Evolutionary conservation across 2,113 vertebrate species (phyloP).

Genomic region (Nothocercus julius): DNA sequence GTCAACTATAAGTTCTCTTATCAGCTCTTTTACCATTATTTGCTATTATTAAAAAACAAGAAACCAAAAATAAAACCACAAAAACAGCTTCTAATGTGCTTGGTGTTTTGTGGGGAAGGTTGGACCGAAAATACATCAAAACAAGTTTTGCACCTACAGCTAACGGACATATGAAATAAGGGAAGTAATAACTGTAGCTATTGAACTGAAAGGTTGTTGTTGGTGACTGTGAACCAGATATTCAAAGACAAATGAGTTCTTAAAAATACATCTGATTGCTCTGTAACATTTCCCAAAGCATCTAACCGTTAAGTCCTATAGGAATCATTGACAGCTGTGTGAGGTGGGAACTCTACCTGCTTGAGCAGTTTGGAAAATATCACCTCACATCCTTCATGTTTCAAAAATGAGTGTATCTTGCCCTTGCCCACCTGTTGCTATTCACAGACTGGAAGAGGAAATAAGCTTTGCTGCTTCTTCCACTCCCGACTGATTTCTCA

Average conservation of each 20-base stretch:
- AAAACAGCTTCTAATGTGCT: not conserved
- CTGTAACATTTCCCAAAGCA: not conserved
- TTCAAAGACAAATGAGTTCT: not conserved
- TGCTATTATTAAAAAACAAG: not conserved
- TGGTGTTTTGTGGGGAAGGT: not conserved
- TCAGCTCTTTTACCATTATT: not conserved
- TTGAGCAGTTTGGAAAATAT: constrained; percentile 44
- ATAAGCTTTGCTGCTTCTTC: constrained; percentile 43
- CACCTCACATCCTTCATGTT: constrained; percentile 17
- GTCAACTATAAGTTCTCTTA: not conserved
- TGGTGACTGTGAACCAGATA: not conserved
- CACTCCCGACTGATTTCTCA: constrained; percentile 48
- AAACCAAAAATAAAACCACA: not conserved
- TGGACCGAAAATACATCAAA: not conserved
- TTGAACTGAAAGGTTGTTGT: not conserved
- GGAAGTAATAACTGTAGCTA: constrained; percentile 1
- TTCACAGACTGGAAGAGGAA: constrained; percentile 46
- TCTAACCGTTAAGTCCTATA: not conserved
- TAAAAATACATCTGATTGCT: not conserved
- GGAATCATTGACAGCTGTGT: not conserved
- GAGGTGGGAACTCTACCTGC: not conserved
- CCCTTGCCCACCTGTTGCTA: constrained; percentile 61
- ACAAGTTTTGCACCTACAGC: not conserved
- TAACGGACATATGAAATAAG: not conserved
- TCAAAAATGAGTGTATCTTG: constrained; percentile 28